Conservation (phyloP, 2,113 vertebrate species). For the Guaruba guarouba region DNA sequence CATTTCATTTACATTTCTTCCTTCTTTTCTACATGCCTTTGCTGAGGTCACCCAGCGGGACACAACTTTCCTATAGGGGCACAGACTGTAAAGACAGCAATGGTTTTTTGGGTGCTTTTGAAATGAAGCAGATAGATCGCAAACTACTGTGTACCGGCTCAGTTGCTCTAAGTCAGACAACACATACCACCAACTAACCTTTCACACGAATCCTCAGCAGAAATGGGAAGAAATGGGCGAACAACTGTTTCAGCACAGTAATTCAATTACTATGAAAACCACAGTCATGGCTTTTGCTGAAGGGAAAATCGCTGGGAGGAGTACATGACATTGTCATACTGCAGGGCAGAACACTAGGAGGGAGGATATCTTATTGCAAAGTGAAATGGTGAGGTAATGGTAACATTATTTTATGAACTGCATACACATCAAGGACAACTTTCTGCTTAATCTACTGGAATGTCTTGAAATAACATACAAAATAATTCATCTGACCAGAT, state of each 20-base stretch:
- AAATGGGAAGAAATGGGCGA: background rate
- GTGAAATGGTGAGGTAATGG: slow-evolving; percentile 22
- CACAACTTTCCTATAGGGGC: background rate
- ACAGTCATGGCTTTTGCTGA: background rate
- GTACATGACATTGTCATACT: background rate
- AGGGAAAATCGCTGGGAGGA: background rate
- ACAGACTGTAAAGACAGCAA: background rate
- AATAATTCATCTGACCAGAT: slow-evolving; percentile 14
- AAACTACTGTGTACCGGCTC: background rate
- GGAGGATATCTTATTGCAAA: background rate
- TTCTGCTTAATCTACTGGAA: background rate
- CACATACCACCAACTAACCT: background rate
- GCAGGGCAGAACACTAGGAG: background rate
- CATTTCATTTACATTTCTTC: background rate
- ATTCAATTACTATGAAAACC: background rate
- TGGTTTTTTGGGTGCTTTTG: background rate
- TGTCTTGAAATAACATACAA: slow-evolving; percentile 33
- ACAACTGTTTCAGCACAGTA: background rate
- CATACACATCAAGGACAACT: background rate
- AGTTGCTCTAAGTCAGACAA: background rate
- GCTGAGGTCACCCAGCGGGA: background rate
- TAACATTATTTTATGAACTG: slow-evolving; percentile 11
- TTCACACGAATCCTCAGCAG: background rate
- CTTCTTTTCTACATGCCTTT: background rate
- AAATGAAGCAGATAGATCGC: background rate